Conservation (phyloP, 2,797 vertebrate species). For the Siniperca scherzeri region DNA sequence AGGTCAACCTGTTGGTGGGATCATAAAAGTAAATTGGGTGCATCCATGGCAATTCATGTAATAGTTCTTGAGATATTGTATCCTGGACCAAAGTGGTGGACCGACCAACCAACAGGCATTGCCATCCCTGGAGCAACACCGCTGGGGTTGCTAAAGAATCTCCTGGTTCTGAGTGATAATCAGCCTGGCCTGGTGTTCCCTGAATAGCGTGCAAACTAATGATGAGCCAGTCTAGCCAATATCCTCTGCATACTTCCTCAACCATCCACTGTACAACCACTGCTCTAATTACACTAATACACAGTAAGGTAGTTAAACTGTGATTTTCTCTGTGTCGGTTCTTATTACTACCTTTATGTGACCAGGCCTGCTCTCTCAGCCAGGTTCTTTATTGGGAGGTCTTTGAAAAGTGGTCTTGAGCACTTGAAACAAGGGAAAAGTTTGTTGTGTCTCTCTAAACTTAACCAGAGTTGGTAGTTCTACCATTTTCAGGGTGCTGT, state of each 20-base stretch:
- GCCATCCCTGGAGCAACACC: neutral
- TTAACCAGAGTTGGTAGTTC: neutral
- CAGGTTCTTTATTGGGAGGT: neutral
- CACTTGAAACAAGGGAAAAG: neutral
- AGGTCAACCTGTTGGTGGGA: neutral
- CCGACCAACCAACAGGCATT: neutral
- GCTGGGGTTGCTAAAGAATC: neutral
- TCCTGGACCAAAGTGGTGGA: neutral
- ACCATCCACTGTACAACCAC: conserved; percentile 13
- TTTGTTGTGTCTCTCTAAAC: conserved; percentile 8
- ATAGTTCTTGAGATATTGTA: neutral
- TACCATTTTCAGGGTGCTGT: neutral
- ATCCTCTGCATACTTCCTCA: conserved; percentile 4
- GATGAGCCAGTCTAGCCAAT: conserved; percentile 29
- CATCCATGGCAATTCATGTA: neutral
- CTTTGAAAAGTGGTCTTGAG: neutral
- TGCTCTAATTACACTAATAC: conserved; percentile 42
- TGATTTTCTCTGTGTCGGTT: conserved; percentile 38
- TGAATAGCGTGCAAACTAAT: conserved; percentile 29
- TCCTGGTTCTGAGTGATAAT: neutral
- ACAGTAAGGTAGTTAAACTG: conserved; percentile 42
- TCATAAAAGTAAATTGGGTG: neutral
- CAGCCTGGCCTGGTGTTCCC: neutral
- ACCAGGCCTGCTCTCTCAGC: conserved; percentile 6
- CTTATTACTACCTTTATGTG: conserved; percentile 47